Percentiles rank a stretch among this genome's conserved stretches.
Conservation (phyloP, 2,888 invertebrate species). For the Aspidapion aeneum region DNA sequence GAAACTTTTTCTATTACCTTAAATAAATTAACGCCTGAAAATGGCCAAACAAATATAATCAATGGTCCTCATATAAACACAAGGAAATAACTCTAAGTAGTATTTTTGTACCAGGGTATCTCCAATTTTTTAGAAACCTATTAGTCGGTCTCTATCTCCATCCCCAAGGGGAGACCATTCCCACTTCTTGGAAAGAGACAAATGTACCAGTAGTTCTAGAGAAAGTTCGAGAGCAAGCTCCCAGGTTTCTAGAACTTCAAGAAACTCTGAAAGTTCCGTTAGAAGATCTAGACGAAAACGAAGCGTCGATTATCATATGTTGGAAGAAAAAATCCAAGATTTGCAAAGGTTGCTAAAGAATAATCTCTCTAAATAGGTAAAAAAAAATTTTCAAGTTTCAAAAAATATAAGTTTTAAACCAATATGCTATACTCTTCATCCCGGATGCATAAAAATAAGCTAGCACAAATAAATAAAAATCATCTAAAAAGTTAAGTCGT, state of each 20-base stretch:
- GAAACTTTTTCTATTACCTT: too few species aligned
- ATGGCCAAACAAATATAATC: too few species aligned
- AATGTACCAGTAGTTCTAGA: slow-evolving; percentile 25
- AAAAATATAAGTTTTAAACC: not conserved
- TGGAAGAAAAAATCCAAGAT: slow-evolving; percentile 46
- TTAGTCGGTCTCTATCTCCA: not conserved
- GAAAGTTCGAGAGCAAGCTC: slow-evolving; percentile 20
- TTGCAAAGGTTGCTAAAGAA: slow-evolving; percentile 45
- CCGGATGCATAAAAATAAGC: not conserved
- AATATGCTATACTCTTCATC: not conserved
- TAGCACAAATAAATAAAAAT: not conserved
- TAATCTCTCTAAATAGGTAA: slow-evolving; percentile 22
- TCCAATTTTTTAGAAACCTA: not conserved
- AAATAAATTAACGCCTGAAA: too few species aligned
- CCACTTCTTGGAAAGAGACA: not conserved
- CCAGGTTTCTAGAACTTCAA: not conserved
- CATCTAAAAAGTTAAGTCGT: too few species aligned
- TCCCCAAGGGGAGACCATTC: not conserved
- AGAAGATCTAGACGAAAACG: slow-evolving; percentile 27
- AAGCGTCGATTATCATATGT: slow-evolving; percentile 43
- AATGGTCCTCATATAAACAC: too few species aligned
- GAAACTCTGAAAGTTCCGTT: slow-evolving; percentile 9
- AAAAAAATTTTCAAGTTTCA: not conserved
- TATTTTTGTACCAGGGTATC: too few species aligned
- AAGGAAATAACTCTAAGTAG: too few species aligned